A percentile compares a stretch with the other conserved stretches of the same genome.
Evolutionary conservation across 1,140 invertebrate species (phyloP).

Genomic region (Latrodectus geometricus): DNA sequence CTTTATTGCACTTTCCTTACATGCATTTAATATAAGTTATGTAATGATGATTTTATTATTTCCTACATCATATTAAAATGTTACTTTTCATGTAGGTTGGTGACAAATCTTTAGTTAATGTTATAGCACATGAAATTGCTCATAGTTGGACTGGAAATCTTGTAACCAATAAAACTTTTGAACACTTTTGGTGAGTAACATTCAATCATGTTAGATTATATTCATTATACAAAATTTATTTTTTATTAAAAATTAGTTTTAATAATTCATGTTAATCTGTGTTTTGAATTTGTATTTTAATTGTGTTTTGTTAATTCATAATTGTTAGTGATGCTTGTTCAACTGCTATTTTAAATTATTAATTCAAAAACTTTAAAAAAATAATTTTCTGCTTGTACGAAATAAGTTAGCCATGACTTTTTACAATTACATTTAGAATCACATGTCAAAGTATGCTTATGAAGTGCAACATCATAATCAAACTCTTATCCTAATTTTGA

Average conservation of each 20-base stretch:
- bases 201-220: too few species aligned
- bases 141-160: conserved; percentile 98
- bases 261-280: neutral
- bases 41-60: neutral
- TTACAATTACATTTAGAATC: too few species aligned
- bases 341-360: too few species aligned
- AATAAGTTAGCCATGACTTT: too few species aligned
- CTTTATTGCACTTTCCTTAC: too few species aligned
- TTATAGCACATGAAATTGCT: conserved; percentile 94
- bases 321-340: too few species aligned
- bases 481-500: too few species aligned
- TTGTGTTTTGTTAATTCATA: neutral
- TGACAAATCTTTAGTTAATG: conserved; percentile 86
- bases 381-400: too few species aligned
- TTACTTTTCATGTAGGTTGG: conserved; percentile 76
- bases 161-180: conserved; percentile 91
- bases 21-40: too few species aligned
- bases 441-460: too few species aligned
- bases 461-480: too few species aligned
- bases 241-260: neutral
- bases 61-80: neutral
- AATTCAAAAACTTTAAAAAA: too few species aligned
- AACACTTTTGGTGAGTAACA: conserved; percentile 86
- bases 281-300: neutral
- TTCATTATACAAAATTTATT: neutral